Conservation (phyloP, 1,140 invertebrate species). For the Drosophila arawakana region DNA sequence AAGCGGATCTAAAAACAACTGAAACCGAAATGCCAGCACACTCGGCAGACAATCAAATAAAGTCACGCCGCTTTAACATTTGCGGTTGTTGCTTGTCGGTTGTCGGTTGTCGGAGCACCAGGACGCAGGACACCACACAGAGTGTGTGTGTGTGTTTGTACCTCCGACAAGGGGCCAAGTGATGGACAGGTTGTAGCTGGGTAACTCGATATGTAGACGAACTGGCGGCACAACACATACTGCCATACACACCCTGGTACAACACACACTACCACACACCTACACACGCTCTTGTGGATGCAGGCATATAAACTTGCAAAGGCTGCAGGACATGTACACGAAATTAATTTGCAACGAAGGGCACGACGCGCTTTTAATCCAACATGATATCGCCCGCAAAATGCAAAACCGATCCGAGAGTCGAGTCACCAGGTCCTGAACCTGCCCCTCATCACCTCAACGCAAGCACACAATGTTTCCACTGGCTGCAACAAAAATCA, state of each 20-base stretch:
- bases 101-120: neutral
- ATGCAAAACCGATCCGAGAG: constrained; percentile 62
- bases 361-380: constrained; percentile 68
- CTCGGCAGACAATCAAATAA: constrained; percentile 68
- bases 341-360: constrained; percentile 73
- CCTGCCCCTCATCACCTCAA: neutral
- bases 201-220: constrained; percentile 44
- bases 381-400: constrained; percentile 78
- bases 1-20: constrained; percentile 43
- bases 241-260: neutral
- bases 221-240: constrained; percentile 6
- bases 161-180: constrained; percentile 18
- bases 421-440: constrained; percentile 15
- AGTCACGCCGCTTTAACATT: constrained; percentile 79
- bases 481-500: constrained; percentile 65
- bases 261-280: constrained; percentile 2
- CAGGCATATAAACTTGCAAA: constrained; percentile 58
- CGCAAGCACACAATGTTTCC: neutral
- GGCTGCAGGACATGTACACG: constrained; percentile 78
- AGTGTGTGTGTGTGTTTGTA: constrained; percentile 6
- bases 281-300: constrained; percentile 1
- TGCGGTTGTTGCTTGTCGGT: constrained; percentile 47
- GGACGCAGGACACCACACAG: constrained; percentile 4
- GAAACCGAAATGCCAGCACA: constrained; percentile 35
- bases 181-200: constrained; percentile 42